Percentiles rank a stretch among this genome's conserved stretches.
phyloP scores from a whole-genome alignment of 2,797 vertebrate species.

The Ceyx erithaca region DNA sequence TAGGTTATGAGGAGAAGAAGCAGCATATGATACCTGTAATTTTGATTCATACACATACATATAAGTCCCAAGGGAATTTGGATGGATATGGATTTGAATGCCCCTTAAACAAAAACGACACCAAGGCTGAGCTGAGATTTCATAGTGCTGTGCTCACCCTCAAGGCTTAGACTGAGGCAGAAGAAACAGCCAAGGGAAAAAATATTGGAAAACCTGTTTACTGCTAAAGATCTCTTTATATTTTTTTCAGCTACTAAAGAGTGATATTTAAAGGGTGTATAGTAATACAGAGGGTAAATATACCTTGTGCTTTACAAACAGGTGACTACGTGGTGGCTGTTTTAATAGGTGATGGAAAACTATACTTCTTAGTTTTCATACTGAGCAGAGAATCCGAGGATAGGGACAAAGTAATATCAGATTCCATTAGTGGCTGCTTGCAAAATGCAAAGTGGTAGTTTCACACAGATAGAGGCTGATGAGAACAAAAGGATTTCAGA shows the following conservation, averaged over 20 bases:
- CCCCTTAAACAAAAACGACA: not conserved
- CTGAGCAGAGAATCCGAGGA: slow-evolving; percentile 27
- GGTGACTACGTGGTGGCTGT: not conserved
- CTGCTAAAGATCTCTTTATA: not conserved
- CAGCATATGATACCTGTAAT: slow-evolving; percentile 5
- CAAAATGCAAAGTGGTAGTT: slow-evolving; percentile 66
- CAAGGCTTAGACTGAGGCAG: not conserved
- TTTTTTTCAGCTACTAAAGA: not conserved
- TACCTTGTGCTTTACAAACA: not conserved
- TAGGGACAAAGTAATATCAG: slow-evolving; percentile 55
- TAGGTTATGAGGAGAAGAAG: slow-evolving; percentile 23
- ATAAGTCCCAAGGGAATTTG: not conserved
- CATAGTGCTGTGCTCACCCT: not conserved
- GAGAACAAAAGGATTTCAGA: slow-evolving; percentile 75
- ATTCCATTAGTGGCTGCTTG: slow-evolving; percentile 51
- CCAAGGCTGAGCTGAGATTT: not conserved
- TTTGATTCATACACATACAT: slow-evolving; percentile 13
- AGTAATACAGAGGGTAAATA: not conserved
- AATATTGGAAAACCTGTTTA: not conserved
- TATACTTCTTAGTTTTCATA: not conserved
- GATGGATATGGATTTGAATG: not conserved
- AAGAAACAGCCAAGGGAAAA: not conserved
- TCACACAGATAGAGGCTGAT: slow-evolving; percentile 63
- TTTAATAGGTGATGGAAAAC: slow-evolving; percentile 4
- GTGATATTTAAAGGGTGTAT: not conserved